Evolutionary conservation across 2,113 vertebrate species (phyloP).

Genomic region (Gila orcuttii): DNA sequence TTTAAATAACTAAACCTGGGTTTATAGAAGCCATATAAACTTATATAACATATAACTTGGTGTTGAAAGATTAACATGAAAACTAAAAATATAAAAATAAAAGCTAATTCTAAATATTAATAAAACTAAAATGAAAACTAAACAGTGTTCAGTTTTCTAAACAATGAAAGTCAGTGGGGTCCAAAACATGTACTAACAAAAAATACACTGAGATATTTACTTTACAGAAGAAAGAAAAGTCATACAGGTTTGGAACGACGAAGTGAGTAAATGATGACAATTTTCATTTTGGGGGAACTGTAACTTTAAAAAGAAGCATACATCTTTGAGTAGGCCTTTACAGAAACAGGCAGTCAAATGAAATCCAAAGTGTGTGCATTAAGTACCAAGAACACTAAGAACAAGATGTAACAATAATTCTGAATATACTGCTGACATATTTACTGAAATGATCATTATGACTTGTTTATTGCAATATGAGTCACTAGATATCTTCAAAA

Average conservation of each 20-base stretch:
- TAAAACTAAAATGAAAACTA: too few species aligned
- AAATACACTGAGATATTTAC: background rate
- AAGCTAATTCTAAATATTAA: too few species aligned
- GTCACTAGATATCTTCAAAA: background rate
- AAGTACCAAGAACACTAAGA: background rate
- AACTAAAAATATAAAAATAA: too few species aligned
- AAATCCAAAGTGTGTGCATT: background rate
- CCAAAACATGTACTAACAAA: background rate
- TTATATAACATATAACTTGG: too few species aligned
- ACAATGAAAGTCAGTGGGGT: background rate
- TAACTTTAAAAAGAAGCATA: background rate
- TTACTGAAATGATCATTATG: background rate
- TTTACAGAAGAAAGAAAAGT: background rate
- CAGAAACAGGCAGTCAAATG: background rate
- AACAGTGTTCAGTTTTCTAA: too few species aligned
- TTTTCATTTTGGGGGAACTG: background rate
- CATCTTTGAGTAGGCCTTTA: background rate
- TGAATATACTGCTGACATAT: background rate
- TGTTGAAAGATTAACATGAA: too few species aligned
- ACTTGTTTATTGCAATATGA: background rate
- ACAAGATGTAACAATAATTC: background rate
- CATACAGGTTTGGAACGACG: background rate
- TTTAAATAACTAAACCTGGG: too few species aligned
- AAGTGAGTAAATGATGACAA: background rate
- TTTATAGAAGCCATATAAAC: too few species aligned